These are phyloP conservation scores for Acanthurus tractus DNA, from an alignment of 2,797 vertebrate genomes.

Conservation along the genomic window DNA sequence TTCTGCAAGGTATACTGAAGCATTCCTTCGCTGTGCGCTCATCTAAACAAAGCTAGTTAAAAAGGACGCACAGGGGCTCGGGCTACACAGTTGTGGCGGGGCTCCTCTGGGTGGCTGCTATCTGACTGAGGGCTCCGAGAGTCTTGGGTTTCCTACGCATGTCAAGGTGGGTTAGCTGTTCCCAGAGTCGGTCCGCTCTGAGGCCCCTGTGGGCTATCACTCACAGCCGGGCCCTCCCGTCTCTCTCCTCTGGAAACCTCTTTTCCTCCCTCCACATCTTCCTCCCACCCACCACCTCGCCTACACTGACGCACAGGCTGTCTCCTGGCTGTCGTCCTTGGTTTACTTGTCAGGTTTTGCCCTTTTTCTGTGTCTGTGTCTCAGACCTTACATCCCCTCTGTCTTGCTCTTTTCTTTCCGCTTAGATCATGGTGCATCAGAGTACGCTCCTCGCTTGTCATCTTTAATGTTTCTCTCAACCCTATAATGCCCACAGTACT, in stretches of 20 bases:
- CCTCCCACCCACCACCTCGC: conserved; percentile 57
- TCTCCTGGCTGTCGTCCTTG: conserved; percentile 63
- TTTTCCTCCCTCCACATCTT: conserved; percentile 39
- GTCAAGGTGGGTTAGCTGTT: conserved; percentile 87
- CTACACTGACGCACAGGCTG: conserved; percentile 59
- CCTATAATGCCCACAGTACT: conserved; percentile 33
- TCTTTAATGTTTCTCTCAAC: conserved; percentile 50
- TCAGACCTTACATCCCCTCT: conserved; percentile 45
- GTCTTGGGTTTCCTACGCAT: conserved; percentile 86
- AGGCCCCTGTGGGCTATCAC: conserved; percentile 84
- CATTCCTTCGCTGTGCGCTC: conserved; percentile 85
- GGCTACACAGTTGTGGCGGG: conserved; percentile 71
- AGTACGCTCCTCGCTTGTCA: conserved; percentile 51
- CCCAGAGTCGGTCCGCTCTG: conserved; percentile 65
- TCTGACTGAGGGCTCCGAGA: conserved; percentile 76
- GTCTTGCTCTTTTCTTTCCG: conserved; percentile 53
- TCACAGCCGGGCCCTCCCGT: conserved; percentile 70
- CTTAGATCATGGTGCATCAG: conserved; percentile 51
- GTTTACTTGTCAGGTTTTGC: conserved; percentile 64
- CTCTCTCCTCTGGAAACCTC: conserved; percentile 34
- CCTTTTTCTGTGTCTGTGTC: conserved; percentile 48
- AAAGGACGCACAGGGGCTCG: conserved; percentile 74
- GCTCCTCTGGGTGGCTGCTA: conserved; percentile 84
- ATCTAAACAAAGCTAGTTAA: conserved; percentile 88
- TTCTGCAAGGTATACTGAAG: conserved; percentile 79